These are phyloP conservation scores for Coryphaenoides rupestris DNA, from an alignment of 2,113 vertebrate species.

Conservation along the genomic window DNA sequence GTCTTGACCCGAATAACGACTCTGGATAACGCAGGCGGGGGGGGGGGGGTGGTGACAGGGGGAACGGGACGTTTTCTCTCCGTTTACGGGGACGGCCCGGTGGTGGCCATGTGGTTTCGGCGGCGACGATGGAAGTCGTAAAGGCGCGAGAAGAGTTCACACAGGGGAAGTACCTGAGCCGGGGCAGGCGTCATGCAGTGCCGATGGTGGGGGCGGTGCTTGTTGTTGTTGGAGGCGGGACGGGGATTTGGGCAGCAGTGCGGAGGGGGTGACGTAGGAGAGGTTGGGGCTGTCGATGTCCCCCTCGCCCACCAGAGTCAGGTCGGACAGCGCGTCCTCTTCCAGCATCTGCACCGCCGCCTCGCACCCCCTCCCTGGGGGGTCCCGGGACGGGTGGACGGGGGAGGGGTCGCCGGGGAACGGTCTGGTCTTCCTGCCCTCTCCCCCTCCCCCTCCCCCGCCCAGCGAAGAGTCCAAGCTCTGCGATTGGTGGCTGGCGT, in stretches of 20 bases:
- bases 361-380: constrained; percentile 46
- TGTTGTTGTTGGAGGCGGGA: constrained; percentile 69
- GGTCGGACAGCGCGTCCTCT: constrained; percentile 84
- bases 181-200: constrained; percentile 70
- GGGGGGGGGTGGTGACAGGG: not conserved
- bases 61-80: not conserved
- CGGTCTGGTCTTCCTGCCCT: constrained; percentile 59
- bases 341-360: constrained; percentile 79
- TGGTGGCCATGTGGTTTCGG: too few species aligned
- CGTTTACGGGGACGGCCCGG: not conserved
- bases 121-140: constrained; percentile 37
- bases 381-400: constrained; percentile 43
- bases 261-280: constrained; percentile 80
- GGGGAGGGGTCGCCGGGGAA: constrained; percentile 74
- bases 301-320: constrained; percentile 89
- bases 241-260: constrained; percentile 63
- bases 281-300: constrained; percentile 90
- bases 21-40: not conserved
- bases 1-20: constrained; percentile 25
- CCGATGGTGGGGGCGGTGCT: constrained; percentile 13
- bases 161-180: constrained; percentile 89
- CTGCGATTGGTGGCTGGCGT: constrained; percentile 64
- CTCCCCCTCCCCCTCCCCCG: constrained; percentile 48
- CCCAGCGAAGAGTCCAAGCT: constrained; percentile 72
- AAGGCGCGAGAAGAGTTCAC: constrained; percentile 69